These are phyloP conservation scores for Anthopleura sola DNA, from an alignment of 64 coral and sea anemone species.

Conservation along the genomic window DNA sequence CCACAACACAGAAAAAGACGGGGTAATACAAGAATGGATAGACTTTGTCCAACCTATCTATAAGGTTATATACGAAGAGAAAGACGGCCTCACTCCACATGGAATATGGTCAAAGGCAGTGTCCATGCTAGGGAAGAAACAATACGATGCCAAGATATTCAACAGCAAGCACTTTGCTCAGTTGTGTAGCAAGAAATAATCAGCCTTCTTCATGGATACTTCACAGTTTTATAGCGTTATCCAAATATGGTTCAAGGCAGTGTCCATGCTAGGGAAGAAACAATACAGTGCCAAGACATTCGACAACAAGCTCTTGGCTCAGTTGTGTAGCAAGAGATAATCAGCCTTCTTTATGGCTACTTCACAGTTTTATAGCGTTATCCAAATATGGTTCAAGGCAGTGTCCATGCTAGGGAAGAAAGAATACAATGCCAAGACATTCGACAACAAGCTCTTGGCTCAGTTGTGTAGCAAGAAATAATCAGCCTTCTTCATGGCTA, in stretches of 20 bases:
- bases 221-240: too few species aligned
- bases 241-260: constrained; percentile 8
- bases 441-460: constrained; percentile 32
- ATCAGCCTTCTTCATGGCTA: too few species aligned
- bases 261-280: constrained; percentile 6
- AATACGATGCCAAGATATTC: background rate
- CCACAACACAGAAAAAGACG: constrained; percentile 28
- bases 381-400: constrained; percentile 7
- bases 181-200: background rate
- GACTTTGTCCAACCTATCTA: constrained; percentile 29
- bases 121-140: background rate
- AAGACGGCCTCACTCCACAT: background rate
- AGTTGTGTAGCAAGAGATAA: background rate
- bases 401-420: constrained; percentile 9
- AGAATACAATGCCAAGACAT: background rate
- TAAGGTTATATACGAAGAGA: constrained; percentile 27
- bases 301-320: constrained; percentile 30
- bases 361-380: too few species aligned
- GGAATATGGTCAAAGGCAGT: constrained; percentile 15
- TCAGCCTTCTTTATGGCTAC: too few species aligned
- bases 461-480: background rate
- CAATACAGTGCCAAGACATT: background rate
- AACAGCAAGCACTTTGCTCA: constrained; percentile 36
- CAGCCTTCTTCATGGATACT: too few species aligned
- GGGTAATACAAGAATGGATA: constrained; percentile 29